Conservation (phyloP, 2,797 vertebrate genomes). For the Bucorvus abyssinicus region DNA sequence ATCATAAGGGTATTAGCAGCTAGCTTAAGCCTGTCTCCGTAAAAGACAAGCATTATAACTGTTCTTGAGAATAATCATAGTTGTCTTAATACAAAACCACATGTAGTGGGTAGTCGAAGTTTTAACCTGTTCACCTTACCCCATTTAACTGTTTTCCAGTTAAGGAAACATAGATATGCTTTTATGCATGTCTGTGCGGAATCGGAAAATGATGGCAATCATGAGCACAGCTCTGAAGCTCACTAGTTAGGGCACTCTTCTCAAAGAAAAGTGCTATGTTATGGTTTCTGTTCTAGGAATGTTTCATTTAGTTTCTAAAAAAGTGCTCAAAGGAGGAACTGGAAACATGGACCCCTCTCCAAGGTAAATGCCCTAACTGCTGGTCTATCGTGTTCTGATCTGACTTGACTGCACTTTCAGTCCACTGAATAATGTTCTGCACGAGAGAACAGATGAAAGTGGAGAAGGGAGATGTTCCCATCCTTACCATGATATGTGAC, state of each 20-base stretch:
- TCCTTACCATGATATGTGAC: background rate
- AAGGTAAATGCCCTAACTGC: background rate
- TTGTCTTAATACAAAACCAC: background rate
- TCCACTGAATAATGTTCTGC: background rate
- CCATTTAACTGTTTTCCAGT: background rate
- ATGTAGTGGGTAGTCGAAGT: background rate
- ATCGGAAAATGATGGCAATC: background rate
- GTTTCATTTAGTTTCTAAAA: background rate
- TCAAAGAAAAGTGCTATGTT: background rate
- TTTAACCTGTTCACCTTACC: background rate
- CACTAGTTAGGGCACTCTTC: too few species aligned
- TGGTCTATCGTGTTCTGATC: background rate
- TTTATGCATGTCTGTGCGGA: background rate
- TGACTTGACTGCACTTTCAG: background rate
- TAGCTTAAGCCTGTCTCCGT: background rate
- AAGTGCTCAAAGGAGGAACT: background rate
- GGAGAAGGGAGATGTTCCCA: background rate
- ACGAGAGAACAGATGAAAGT: background rate
- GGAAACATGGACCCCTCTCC: background rate
- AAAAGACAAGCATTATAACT: background rate
- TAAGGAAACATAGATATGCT: background rate
- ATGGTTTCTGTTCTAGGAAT: background rate
- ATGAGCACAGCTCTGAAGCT: background rate
- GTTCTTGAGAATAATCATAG: background rate
- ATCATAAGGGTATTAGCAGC: background rate